Base-by-base conservation (phyloP, 2,797 vertebrate species). In the Gastrophryne carolinensis region DNA sequence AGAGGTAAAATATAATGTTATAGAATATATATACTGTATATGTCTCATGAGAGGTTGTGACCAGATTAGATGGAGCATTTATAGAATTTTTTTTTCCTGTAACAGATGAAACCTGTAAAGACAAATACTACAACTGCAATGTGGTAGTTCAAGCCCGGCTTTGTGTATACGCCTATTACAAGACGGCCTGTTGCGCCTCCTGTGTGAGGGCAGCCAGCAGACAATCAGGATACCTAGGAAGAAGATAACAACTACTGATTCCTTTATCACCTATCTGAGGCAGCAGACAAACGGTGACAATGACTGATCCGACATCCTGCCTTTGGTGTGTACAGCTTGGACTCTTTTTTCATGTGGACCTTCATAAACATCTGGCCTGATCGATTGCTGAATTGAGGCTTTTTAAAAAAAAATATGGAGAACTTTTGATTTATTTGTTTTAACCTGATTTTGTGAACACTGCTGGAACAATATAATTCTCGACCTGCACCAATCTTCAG, bases 61-160 rank as follows among this genome's bases (percentile, higher is more conserved):
- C n/a, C n/a, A n/a, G n/a, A n/a, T n/a, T n/a, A n/a, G n/a, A n/a
- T n/a, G n/a, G n/a, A n/a, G n/a, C n/a, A n/a, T n/a, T n/a, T n/a
- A n/a, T n/a, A n/a, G n/a, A n/a, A n/a, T n/a, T n/a, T 4, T 77
- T 79, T 77, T 49, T 37, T 37, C 26, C 15, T 17, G 29, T 71
- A 1, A 0, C 89, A 99, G 97, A 98, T 77, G 95, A 95, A 65
- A 95, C 94, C 82, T 99, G 97, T 88, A 89, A 89, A 83, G 96
- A 99, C 74, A 94, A 94, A 72, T 95, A 97, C 84, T 97, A 93
- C 86, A 98, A 98, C 85, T 99, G 97, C 87, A 97, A 96, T 0
- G 95, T 98, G 85, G 97, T 98, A 84, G 96, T 98, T 13, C 97
- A 98, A 84, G 97, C 97, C 3, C 93, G 96, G 7, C 95, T 99